Percentiles rank a stretch among this genome's conserved stretches.
phyloP scores from a whole-genome alignment of 2,113 vertebrate species.

The Craseonycteris thonglongyai region DNA sequence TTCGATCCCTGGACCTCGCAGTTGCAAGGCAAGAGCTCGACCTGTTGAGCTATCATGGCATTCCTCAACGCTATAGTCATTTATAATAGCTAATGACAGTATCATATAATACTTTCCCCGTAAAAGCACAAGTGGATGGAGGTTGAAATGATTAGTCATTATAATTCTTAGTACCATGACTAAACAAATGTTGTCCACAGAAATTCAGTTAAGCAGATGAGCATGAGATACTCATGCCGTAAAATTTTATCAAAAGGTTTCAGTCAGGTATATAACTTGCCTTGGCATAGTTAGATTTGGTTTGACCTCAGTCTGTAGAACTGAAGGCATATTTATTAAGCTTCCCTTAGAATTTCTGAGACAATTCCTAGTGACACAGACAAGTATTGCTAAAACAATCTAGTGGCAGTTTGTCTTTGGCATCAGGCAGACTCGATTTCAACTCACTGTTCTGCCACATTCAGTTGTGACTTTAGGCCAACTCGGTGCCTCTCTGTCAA shows the following conservation, averaged over 20 bases:
- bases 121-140: neutral
- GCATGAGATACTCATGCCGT: neutral
- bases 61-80: neutral
- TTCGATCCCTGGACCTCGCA: no score
- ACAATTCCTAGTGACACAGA: neutral
- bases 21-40: no score
- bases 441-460: neutral
- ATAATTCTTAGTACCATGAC: neutral
- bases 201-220: slow-evolving; percentile 14
- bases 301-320: neutral
- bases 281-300: neutral
- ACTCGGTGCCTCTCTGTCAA: neutral
- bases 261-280: neutral
- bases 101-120: neutral
- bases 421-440: neutral
- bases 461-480: neutral
- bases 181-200: neutral
- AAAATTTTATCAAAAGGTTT: neutral
- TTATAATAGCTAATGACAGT: neutral
- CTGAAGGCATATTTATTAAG: neutral
- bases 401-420: neutral
- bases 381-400: neutral
- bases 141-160: neutral
- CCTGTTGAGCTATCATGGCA: no score
- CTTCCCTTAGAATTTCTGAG: neutral